phyloP scores from a whole-genome alignment of 2,797 vertebrate species.

The Pyrocephalus nanus region DNA sequence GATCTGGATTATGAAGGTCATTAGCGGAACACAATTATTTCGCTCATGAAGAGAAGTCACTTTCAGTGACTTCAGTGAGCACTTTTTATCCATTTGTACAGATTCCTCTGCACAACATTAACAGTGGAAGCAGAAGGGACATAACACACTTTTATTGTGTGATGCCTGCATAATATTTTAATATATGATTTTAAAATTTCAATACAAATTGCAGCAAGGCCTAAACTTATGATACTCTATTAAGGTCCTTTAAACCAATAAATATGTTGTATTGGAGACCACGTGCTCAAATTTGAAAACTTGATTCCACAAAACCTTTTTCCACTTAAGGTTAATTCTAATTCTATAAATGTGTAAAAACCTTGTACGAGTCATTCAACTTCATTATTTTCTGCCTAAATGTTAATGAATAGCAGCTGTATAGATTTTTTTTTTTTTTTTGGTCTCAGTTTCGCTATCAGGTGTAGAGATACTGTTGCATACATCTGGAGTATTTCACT shows the following conservation, averaged over 20 bases:
- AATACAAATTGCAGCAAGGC: neutral
- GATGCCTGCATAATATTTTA: neutral
- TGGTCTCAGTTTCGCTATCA: neutral
- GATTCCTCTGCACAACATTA: neutral
- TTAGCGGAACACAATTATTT: neutral
- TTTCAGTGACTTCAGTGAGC: neutral
- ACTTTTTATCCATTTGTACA: neutral
- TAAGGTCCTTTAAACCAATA: neutral
- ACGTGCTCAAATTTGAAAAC: neutral
- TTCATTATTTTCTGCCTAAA: neutral
- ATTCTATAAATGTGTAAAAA: neutral
- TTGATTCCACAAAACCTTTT: neutral
- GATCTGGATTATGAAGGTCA: neutral
- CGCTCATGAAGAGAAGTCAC: neutral
- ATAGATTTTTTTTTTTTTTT: neutral
- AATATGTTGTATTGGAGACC: neutral
- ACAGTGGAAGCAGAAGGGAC: neutral
- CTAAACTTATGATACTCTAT: neutral
- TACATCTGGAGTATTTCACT: constrained; percentile 8
- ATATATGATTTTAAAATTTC: neutral
- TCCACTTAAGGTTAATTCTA: neutral
- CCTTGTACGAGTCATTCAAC: neutral
- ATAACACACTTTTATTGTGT: neutral
- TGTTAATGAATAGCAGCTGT: neutral
- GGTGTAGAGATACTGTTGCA: neutral